Percentiles rank a stretch among this genome's conserved stretches.
These are phyloP conservation scores for Coregonus suidteri DNA, from an alignment of 2,797 vertebrate species.

Conservation along the genomic window DNA sequence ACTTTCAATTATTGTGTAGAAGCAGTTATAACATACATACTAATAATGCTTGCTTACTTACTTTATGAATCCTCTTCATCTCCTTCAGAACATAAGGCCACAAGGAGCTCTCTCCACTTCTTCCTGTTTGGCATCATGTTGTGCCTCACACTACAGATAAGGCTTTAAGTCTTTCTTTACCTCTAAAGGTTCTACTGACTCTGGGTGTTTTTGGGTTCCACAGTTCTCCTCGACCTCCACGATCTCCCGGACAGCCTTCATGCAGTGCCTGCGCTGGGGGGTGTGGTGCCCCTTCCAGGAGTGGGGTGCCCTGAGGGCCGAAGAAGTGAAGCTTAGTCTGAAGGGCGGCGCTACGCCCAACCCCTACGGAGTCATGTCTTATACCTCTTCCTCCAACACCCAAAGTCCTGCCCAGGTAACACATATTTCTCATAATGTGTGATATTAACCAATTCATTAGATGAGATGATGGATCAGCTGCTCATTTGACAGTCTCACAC, in stretches of 20 bases:
- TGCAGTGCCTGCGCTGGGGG: conserved; percentile 88
- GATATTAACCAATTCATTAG: neutral
- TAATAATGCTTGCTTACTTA: too few relatives aligned
- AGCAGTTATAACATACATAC: too few relatives aligned
- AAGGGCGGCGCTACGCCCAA: conserved; percentile 77
- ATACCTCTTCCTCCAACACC: conserved; percentile 59
- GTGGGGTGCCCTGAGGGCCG: conserved; percentile 34
- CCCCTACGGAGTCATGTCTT: conserved; percentile 83
- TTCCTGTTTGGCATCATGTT: neutral
- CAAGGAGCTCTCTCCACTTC: neutral
- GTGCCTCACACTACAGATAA: neutral
- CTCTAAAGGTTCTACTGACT: neutral
- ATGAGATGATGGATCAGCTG: conserved; percentile 20
- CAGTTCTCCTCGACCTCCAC: conserved; percentile 70
- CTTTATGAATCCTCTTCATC: neutral
- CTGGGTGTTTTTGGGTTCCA: conserved; percentile 2
- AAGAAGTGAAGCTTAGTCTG: conserved; percentile 77
- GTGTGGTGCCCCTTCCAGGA: conserved; percentile 78
- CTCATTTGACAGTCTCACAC: conserved; percentile 16
- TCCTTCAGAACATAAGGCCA: neutral
- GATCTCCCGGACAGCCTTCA: conserved; percentile 69
- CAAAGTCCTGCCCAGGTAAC: conserved; percentile 8
- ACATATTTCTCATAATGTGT: neutral
- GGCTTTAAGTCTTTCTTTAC: neutral
- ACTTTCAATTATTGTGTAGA: too few relatives aligned